These are phyloP conservation scores for Eucera pruinosa DNA, from an alignment of 2,888 invertebrate species.

Conservation along the genomic window DNA sequence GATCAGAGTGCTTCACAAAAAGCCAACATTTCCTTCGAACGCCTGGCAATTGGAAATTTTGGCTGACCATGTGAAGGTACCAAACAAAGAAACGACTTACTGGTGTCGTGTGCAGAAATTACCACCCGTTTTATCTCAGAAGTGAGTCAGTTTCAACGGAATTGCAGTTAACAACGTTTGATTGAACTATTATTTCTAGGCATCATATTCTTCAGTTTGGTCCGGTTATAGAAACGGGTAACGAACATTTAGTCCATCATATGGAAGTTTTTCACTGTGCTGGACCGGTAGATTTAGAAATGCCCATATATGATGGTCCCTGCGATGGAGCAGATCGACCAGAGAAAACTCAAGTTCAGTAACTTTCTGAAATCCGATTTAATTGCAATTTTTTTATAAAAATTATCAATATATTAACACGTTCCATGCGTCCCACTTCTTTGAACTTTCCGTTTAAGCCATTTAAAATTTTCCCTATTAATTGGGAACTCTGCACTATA, in stretches of 20 bases:
- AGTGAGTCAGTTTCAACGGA: slow-evolving; percentile 86
- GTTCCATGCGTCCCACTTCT: too few species aligned
- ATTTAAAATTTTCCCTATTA: too few species aligned
- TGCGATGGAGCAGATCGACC: slow-evolving; percentile 92
- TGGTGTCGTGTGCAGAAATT: slow-evolving; percentile 96
- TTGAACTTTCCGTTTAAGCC: too few species aligned
- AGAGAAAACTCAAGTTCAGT: slow-evolving; percentile 88
- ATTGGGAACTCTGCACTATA: too few species aligned
- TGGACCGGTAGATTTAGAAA: slow-evolving; percentile 87
- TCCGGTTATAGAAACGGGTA: slow-evolving; percentile 91
- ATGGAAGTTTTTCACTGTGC: slow-evolving; percentile 99
- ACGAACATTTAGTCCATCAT: slow-evolving; percentile 97
- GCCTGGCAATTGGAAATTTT: slow-evolving; percentile 87
- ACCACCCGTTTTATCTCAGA: slow-evolving; percentile 87
- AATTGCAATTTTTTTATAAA: too few species aligned
- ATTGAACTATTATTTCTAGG: slow-evolving; percentile 57
- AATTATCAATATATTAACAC: neutral
- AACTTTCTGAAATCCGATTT: neutral
- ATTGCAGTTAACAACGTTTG: neutral
- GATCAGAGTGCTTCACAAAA: slow-evolving; percentile 84
- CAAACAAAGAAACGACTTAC: slow-evolving; percentile 95
- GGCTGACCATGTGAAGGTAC: slow-evolving; percentile 89
- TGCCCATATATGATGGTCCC: slow-evolving; percentile 94
- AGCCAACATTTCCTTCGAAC: slow-evolving; percentile 84
- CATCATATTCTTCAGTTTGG: slow-evolving; percentile 89